Evolutionary conservation across 2,797 vertebrate species (phyloP), one percentile per base, ranked within the genome.

Genomic region (Sciurus carolinensis): DNA sequence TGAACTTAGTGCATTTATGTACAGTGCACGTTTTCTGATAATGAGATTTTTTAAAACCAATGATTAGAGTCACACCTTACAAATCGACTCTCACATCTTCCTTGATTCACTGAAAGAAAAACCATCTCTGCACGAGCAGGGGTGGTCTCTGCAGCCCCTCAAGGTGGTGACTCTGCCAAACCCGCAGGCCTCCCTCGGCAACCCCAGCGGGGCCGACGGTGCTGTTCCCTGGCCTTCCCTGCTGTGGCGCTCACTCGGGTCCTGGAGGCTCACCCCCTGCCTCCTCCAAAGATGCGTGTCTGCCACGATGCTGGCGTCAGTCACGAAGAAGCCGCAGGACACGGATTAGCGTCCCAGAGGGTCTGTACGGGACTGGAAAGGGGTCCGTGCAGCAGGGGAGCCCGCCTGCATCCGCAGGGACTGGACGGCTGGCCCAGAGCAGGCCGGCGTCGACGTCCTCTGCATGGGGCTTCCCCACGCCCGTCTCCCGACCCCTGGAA

Each of bases 291-390:
- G 44, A 54, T 6, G 44, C 84, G 14, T 47, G 20, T 50, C 18
- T 0, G n/a, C 24, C 13, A 13, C 83, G 66, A 52, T 28, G 36
- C 30, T 88, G 75, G 8, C 36, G 64, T 91, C 50, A 39, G 39
- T 88, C 47, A 94, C 39, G 72, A 86, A 81, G 76, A 71, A 79
- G 33, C 8, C 87, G 67, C 71, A 73, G 30, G 76, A n/a, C n/a
- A 84, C 22, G 33, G 72, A 20, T 54, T 64, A 42, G 84, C 36
- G 0, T 33, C 71, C 75, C 50, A 75, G 91, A 91, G 10, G 39
- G 66, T 86, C 69, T 67, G n/a, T 36, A 64, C 24, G 33, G 36
- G 72, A 77, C 50, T 11, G 18, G 33, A 54, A 87, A 18, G 11
- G 30, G 69, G 33, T 86, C 44, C 30, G 69, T 4, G 0, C 28